Base-by-base conservation (phyloP, 2,113 vertebrate species). In the Monarcha castaneiventris region DNA sequence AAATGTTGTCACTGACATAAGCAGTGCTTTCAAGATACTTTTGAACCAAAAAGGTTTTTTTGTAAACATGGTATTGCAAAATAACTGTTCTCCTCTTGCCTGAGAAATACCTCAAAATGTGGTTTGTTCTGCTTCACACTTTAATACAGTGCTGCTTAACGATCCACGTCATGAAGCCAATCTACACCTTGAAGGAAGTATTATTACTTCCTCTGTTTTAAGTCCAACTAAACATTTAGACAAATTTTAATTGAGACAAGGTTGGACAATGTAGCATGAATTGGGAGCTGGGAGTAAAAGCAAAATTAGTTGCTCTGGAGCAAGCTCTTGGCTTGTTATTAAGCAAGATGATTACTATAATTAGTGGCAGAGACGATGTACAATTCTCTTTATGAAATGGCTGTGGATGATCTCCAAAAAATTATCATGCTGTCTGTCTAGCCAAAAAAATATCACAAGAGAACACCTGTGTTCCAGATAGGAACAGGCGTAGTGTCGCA, bases 271-370 rank as follows among this genome's bases (percentile, higher is more conserved):
- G 10, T 46, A 68, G 52, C 33, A 80, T 61, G 33, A 78, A 67
- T 81, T 87, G 81, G 49, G 61, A 92, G 33, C 48, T 6, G 4
- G 39, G 67, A 87, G 35, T 79, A 76, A 95, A 90, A 87, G n/a
- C 35, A 84, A 94, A 95, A 95, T 85, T 63, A 49, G 74, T 61
- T 79, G 35, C 55, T 87, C 55, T 92, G 73, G 77, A 1, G 0
- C 43, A 88, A 91, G 59, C 58, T 78, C 48, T 61, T 91, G 72
- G 73, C 84, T 96, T 88, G 58, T 73, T 96, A 68, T 52, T 46
- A 41, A 79, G 71, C 29, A 85, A 87, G 64, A 94, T 93, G 82
- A 95, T 94, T 94, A 85, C 81, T 93, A 27, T 94, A 89, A 94
- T 95, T 93, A 93, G 75, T 77, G 78, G 43, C 61, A 91, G 32